Conservation (phyloP, 2,888 invertebrate genomes). For the Idaea biselata region DNA sequence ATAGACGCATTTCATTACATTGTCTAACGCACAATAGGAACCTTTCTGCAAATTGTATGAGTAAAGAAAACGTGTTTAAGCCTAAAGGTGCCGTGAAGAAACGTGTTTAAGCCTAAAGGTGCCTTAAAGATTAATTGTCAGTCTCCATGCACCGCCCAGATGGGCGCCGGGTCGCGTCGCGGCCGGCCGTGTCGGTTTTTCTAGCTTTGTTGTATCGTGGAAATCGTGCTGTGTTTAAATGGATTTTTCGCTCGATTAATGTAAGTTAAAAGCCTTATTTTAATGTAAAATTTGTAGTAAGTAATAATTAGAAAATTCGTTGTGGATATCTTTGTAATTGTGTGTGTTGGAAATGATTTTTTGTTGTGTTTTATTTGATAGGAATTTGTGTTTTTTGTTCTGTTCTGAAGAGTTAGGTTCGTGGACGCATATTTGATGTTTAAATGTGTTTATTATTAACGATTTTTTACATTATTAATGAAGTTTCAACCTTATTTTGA, state of each 20-base stretch:
- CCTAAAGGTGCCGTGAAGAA: neutral
- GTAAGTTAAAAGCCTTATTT: neutral
- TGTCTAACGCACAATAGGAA: neutral
- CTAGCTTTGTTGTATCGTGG: neutral
- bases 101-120: neutral
- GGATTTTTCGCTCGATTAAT: neutral
- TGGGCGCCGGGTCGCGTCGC: neutral
- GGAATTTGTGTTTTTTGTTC: too few species aligned
- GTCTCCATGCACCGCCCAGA: neutral
- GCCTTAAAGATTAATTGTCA: neutral
- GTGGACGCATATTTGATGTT: too few species aligned
- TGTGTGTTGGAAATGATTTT: too few species aligned
- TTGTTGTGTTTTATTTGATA: too few species aligned
- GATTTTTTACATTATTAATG: too few species aligned
- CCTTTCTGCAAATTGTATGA: slow-evolving; percentile 3
- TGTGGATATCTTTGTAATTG: neutral
- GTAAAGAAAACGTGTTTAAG: neutral
- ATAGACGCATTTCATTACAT: neutral
- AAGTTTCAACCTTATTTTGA: too few species aligned
- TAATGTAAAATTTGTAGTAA: neutral
- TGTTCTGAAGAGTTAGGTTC: too few species aligned
- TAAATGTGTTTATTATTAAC: too few species aligned
- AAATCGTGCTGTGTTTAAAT: neutral
- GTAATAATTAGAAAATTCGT: too few species aligned
- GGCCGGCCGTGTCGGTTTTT: neutral